Percentiles rank a stretch among this genome's conserved stretches.
These are phyloP conservation scores for Archegozetes longisetosus DNA, from an alignment of 1,140 invertebrate genomes.

Conservation along the genomic window DNA sequence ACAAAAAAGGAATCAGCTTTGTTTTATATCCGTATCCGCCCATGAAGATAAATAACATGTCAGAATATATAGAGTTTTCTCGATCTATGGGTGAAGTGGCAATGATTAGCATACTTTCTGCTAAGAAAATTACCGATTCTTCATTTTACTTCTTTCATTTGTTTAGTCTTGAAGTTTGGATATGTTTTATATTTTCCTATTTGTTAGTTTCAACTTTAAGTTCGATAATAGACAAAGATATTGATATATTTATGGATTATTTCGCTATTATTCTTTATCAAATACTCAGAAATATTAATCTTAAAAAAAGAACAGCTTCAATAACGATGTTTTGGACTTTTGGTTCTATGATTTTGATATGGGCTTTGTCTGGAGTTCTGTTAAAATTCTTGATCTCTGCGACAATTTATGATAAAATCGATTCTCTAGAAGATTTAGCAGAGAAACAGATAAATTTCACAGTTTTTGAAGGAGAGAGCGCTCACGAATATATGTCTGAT, in stretches of 20 bases:
- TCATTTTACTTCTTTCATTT: not conserved
- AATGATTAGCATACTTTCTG: constrained; percentile 11
- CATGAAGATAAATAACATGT: not conserved
- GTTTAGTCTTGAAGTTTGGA: not conserved
- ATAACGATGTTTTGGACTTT: not conserved
- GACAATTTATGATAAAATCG: not conserved
- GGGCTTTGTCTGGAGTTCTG: not conserved
- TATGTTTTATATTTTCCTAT: not conserved
- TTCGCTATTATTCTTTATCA: not conserved
- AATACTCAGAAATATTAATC: not conserved
- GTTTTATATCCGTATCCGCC: constrained; percentile 5
- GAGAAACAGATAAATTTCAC: not conserved
- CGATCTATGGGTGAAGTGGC: not conserved
- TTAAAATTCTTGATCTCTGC: not conserved
- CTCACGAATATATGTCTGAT: not conserved
- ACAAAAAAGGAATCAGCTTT: not conserved
- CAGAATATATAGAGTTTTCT: not conserved
- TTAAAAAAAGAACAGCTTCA: not conserved
- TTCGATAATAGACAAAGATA: not conserved
- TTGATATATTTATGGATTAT: not conserved
- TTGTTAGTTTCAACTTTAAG: not conserved
- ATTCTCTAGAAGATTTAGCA: not conserved
- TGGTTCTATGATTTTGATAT: not conserved
- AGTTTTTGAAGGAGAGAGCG: not conserved
- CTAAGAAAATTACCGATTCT: not conserved